phyloP scores from a whole-genome alignment of 2,888 invertebrate species.

The Polia nebulosa region DNA sequence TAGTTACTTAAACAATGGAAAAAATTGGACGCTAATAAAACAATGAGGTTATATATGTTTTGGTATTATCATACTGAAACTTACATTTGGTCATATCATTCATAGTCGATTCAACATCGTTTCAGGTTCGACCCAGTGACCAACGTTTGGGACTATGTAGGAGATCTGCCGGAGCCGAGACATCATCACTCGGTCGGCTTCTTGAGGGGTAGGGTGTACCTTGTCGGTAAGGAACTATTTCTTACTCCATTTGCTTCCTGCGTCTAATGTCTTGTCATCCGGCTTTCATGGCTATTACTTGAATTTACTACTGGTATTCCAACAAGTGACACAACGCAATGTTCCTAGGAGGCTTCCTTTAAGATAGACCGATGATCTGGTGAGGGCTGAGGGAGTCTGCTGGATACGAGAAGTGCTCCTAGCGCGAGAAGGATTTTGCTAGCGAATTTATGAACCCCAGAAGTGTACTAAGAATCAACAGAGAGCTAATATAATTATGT shows the following conservation, averaged over 20 bases:
- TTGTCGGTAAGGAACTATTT: slow-evolving; percentile 90
- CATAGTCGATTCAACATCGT: not conserved
- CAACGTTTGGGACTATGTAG: slow-evolving; percentile 93
- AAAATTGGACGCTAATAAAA: too few relatives aligned
- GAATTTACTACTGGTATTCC: not conserved
- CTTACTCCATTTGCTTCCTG: not conserved
- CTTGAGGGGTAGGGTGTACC: slow-evolving; percentile 92
- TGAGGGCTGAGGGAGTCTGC: not conserved
- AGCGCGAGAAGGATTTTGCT: not conserved
- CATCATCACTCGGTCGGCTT: slow-evolving; percentile 93
- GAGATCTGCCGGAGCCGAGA: slow-evolving; percentile 93
- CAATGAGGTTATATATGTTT: too few relatives aligned
- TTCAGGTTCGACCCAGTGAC: slow-evolving; percentile 90
- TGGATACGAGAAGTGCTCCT: not conserved
- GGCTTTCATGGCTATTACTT: not conserved
- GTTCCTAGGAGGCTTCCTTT: not conserved
- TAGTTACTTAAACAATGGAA: too few relatives aligned
- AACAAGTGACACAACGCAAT: not conserved
- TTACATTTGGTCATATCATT: not conserved
- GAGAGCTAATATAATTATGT: not conserved
- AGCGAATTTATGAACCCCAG: not conserved
- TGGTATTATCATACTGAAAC: too few relatives aligned
- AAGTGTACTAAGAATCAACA: not conserved
- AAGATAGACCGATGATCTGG: not conserved
- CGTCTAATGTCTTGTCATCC: not conserved